These are phyloP conservation scores for Perithous albicinctus DNA, from an alignment of 2,888 invertebrate species.

Conservation along the genomic window DNA sequence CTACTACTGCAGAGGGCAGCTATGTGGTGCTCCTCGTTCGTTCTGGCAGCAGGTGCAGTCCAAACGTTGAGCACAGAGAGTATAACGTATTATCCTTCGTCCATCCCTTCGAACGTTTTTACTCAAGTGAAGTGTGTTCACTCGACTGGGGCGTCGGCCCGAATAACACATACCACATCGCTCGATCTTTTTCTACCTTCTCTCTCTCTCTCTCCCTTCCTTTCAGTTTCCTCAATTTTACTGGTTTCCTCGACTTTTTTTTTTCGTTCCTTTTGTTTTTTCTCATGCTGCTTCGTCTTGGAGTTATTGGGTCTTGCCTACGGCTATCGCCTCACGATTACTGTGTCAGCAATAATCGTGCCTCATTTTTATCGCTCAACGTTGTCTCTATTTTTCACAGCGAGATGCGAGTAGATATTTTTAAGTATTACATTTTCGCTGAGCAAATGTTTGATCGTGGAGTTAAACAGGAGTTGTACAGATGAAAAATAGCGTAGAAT, in stretches of 20 bases:
- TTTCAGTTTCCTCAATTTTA: constrained; percentile 24
- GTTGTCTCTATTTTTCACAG: constrained; percentile 32
- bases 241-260: constrained; percentile 1
- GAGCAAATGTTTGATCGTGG: no score
- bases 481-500: no score
- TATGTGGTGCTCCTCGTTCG: constrained; percentile 29
- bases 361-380: constrained; percentile 51
- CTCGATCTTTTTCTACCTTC: constrained; percentile 4
- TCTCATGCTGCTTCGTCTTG: constrained; percentile 14
- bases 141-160: constrained; percentile 58
- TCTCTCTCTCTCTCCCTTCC: background rate
- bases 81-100: constrained; percentile 66
- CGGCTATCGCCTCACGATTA: constrained; percentile 48
- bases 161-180: constrained; percentile 63
- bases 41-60: constrained; percentile 57
- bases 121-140: constrained; percentile 62
- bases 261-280: constrained; percentile 13
- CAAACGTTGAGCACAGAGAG: constrained; percentile 41
- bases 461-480: no score
- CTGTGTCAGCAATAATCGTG: constrained; percentile 63
- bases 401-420: constrained; percentile 13
- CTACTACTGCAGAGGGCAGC: constrained; percentile 1
- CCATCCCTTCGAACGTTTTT: constrained; percentile 61
- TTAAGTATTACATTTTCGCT: background rate
- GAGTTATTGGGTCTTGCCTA: constrained; percentile 50